Conservation (phyloP, 2,113 vertebrate genomes). For the Blennius ocellaris region DNA sequence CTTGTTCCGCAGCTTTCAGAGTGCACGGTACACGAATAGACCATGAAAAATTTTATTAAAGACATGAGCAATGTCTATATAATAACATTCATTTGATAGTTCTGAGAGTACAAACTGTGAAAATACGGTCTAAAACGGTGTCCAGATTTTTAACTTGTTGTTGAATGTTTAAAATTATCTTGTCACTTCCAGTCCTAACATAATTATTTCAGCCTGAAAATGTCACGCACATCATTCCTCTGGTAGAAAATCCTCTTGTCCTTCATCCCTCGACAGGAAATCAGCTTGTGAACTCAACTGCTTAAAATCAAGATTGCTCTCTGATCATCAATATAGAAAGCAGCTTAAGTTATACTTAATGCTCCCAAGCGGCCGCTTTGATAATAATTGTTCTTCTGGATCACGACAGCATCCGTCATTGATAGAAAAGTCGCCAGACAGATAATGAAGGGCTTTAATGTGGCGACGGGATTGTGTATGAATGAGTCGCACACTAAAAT, state of each 20-base stretch:
- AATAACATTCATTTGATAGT: no score
- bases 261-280: not conserved
- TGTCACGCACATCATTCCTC: not conserved
- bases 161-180: not conserved
- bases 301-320: not conserved
- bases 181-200: not conserved
- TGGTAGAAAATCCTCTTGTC: not conserved
- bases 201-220: not conserved
- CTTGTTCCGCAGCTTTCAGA: no score
- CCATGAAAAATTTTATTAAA: no score
- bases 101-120: no score
- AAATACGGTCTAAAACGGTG: no score
- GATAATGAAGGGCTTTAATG: not conserved
- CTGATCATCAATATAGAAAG: not conserved
- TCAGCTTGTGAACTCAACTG: not conserved
- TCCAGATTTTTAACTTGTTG: no score
- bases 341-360: conserved; percentile 1
- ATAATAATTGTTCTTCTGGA: not conserved
- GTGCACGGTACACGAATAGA: no score
- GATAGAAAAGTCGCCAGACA: not conserved
- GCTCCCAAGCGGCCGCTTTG: not conserved
- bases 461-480: not conserved
- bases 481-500: not conserved
- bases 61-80: no score
- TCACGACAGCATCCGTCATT: not conserved